Percentiles rank a stretch among this genome's conserved stretches.
phyloP scores from a whole-genome alignment of 1,140 invertebrate genomes.

The Bactericera cockerelli region DNA sequence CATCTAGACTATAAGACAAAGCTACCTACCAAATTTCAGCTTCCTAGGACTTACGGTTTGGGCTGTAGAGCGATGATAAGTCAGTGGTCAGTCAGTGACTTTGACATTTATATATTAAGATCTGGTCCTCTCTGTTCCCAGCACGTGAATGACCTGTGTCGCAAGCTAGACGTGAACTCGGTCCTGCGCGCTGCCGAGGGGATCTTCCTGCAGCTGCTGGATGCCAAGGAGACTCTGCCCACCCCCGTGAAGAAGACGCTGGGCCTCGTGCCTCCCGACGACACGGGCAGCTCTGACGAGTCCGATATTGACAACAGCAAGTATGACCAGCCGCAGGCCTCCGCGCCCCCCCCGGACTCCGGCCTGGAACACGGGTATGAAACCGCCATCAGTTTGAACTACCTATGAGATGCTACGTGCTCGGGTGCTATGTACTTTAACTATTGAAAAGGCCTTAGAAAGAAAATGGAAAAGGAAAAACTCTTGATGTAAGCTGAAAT shows the following conservation, averaged over 20 bases:
- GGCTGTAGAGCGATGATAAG: no score
- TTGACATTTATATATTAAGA: no score
- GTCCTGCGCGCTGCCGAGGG: conserved; percentile 72
- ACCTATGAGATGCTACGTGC: not conserved
- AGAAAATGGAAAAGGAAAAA: no score
- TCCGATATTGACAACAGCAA: conserved; percentile 10
- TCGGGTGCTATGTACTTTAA: no score
- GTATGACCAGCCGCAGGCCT: not conserved
- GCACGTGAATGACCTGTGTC: conserved; percentile 86
- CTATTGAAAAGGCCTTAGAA: no score
- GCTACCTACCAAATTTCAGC: no score
- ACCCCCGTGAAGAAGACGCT: conserved; percentile 49
- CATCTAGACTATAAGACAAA: no score
- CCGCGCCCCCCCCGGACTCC: not conserved
- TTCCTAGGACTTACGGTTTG: no score
- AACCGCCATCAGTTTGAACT: not conserved
- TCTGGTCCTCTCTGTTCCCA: conserved; percentile 37
- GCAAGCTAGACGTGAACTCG: conserved; percentile 61
- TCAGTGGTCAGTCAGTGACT: no score
- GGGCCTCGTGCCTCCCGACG: conserved; percentile 32
- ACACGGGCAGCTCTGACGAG: conserved; percentile 2
- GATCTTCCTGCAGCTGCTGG: conserved; percentile 68
- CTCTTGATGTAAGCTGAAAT: no score
- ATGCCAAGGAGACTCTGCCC: conserved; percentile 42
- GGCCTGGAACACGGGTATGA: not conserved